Base-by-base conservation (phyloP, 2,888 invertebrate species). In the Augochlorella aurata region DNA sequence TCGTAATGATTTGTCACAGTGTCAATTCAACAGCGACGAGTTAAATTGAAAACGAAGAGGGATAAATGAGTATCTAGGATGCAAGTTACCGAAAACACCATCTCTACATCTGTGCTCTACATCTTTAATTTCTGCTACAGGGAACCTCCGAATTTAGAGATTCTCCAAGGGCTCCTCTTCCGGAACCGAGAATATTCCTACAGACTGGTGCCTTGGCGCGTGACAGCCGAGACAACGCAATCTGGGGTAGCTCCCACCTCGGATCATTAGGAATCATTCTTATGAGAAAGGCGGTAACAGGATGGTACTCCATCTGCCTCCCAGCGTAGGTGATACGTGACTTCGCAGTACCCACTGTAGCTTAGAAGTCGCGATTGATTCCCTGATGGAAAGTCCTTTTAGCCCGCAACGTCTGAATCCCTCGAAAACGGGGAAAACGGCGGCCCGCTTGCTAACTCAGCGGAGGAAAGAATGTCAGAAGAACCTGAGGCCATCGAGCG, bases 221-320 rank as follows among this genome's bases (percentile, higher is more conserved):
- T n/a, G 52, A 52, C 52, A 52, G n/a, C 21, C 3, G 52, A 21
- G 52, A 10, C 54, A 54, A 54, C 21, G 4, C 54, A 10, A 21
- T 21, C 54, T 12, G 54, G 54, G 54, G 0, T 21, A 12, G 21
- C 54, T 21, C 21, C 54, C 54, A 21, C 3, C 54, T 54, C 54
- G 54, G 21, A 54, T 54, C n/a, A 54, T 54, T 54, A 21, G 21
- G 54, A 54, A 54, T 54, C 21, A 54, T 54, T 54, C 54, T 54
- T 12, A 21, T 9, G 21, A 4, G 54, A 4, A 54, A 21, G 54
- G 3, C 54, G 54, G n/a, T 54, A 21, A 54, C 21, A 4, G 21
- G 12, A 54, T 8, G 54, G 12, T 21, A 21, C 21, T 21, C 21
- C 12, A 3, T 54, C 54, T 21, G 54, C 4, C 1, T 21, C 21